These are phyloP conservation scores for Neosalanx taihuensis DNA, from an alignment of 2,797 vertebrate species.

Conservation along the genomic window DNA sequence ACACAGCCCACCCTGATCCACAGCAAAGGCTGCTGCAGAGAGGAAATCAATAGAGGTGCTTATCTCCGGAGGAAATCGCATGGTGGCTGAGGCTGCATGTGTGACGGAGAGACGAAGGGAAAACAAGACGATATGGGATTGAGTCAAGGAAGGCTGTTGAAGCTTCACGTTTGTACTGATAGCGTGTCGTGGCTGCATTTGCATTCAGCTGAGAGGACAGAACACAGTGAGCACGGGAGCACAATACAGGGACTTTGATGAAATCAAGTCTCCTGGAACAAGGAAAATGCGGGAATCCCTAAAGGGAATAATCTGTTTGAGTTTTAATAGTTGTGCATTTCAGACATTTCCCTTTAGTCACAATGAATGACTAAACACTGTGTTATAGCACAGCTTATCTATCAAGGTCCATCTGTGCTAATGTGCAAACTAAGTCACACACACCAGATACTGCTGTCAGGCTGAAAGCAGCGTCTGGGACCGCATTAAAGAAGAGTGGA, in stretches of 20 bases:
- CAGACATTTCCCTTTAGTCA: constrained; percentile 18
- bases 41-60: constrained; percentile 48
- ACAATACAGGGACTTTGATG: too few relatives aligned
- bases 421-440: not conserved
- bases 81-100: not conserved
- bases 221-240: too few relatives aligned
- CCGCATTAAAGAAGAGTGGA: too few relatives aligned
- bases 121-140: not conserved
- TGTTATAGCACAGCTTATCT: not conserved
- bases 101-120: not conserved
- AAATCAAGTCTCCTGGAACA: too few relatives aligned
- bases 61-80: constrained; percentile 23
- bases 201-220: not conserved
- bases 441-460: not conserved
- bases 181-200: not conserved
- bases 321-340: constrained; percentile 31
- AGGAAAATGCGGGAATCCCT: not conserved
- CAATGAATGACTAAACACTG: not conserved
- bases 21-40: not conserved
- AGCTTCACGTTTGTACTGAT: not conserved
- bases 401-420: constrained; percentile 5
- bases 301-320: constrained; percentile 9
- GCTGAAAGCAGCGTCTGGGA: not conserved
- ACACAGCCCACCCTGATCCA: constrained; percentile 39
- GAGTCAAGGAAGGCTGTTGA: not conserved